Conservation (phyloP, 1,140 invertebrate genomes). For the Drosophila nannoptera region DNA sequence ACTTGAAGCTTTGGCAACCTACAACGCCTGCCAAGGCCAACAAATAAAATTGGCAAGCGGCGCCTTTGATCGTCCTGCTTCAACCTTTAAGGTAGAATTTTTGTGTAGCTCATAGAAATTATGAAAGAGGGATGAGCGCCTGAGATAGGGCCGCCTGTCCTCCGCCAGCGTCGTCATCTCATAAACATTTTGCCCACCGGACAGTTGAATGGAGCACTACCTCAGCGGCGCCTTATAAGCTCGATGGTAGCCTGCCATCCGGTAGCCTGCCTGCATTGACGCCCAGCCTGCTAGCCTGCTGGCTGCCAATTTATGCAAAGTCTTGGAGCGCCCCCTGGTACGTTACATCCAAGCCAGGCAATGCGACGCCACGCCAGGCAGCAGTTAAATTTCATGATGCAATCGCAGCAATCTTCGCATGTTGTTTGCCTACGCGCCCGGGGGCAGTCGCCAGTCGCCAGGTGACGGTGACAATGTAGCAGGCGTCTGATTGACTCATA, state of each 20-base stretch:
- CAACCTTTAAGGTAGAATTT: constrained; percentile 44
- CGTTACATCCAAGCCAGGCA: constrained; percentile 6
- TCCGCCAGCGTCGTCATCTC: constrained; percentile 62
- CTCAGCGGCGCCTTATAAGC: constrained; percentile 71
- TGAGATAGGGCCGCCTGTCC: constrained; percentile 47
- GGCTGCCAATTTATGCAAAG: constrained; percentile 71
- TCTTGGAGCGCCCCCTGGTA: constrained; percentile 48
- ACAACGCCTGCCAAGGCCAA: constrained; percentile 75
- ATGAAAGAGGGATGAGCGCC: constrained; percentile 55
- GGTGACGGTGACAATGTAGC: constrained; percentile 74
- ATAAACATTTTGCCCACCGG: constrained; percentile 69
- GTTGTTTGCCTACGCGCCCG: constrained; percentile 62
- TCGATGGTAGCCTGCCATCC: background rate
- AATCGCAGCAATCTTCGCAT: constrained; percentile 69
- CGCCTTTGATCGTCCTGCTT: constrained; percentile 42
- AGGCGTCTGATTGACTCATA: constrained; percentile 74
- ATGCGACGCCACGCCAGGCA: too few relatives aligned
- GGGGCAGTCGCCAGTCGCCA: constrained; percentile 36
- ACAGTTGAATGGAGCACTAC: constrained; percentile 63
- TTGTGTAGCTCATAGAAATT: constrained; percentile 52
- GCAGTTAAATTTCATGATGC: constrained; percentile 75
- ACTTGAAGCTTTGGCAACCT: constrained; percentile 75
- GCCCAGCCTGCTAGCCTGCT: constrained; percentile 36
- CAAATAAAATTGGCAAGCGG: constrained; percentile 42
- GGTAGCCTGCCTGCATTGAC: constrained; percentile 13